These are phyloP conservation scores for Macropis europaea DNA, from an alignment of 2,888 invertebrate species.

Conservation along the genomic window DNA sequence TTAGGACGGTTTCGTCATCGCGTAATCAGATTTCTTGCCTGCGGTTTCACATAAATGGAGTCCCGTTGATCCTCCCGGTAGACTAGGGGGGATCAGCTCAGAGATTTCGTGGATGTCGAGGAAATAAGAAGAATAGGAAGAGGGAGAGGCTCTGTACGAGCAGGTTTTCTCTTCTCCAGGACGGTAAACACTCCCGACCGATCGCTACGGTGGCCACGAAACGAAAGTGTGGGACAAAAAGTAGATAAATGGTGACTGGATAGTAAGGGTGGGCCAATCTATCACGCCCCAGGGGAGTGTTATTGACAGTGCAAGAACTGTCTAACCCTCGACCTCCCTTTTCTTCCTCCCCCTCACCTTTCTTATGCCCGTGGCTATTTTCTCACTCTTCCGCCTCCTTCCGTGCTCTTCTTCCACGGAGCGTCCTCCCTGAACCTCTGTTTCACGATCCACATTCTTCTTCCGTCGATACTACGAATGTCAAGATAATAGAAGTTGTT, in stretches of 20 bases:
- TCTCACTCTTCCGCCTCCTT: constrained; percentile 35
- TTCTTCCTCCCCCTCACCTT: constrained; percentile 3
- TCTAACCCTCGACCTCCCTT: constrained; percentile 65
- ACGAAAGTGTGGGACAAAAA: constrained; percentile 76
- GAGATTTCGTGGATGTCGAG: constrained; percentile 55
- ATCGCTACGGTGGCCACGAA: constrained; percentile 70
- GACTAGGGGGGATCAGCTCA: constrained; percentile 54
- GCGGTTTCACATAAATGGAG: not conserved
- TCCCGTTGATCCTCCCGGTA: constrained; percentile 41
- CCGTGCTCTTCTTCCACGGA: constrained; percentile 25
- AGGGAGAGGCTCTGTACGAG: constrained; percentile 10
- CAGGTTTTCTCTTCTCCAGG: constrained; percentile 46
- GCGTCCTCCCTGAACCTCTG: constrained; percentile 7
- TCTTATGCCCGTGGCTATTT: constrained; percentile 21
- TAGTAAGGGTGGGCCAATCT: constrained; percentile 76
- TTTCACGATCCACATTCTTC: constrained; percentile 37
- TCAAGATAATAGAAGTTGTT: constrained; percentile 39
- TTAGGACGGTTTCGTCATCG: not conserved
- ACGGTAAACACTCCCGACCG: constrained; percentile 73
- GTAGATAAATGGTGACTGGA: constrained; percentile 78
- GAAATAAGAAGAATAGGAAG: constrained; percentile 39
- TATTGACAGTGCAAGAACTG: constrained; percentile 78
- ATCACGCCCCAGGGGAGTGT: constrained; percentile 76
- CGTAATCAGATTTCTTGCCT: constrained; percentile 8
- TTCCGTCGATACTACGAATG: constrained; percentile 34